Conservation (phyloP, 2,113 vertebrate genomes). For the Equus przewalskii region DNA sequence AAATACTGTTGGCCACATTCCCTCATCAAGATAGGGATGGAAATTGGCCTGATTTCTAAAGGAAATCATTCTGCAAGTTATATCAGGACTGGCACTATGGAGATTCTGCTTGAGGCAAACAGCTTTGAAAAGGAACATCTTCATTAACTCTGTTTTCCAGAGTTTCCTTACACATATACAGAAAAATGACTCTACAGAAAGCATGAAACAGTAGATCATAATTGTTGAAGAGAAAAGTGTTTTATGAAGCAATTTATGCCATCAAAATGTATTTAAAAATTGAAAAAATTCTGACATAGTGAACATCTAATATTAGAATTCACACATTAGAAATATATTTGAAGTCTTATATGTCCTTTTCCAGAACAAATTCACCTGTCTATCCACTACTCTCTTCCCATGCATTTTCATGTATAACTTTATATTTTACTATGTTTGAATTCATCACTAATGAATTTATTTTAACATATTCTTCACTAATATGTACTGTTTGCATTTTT, state of each 20-base stretch:
- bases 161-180: background rate
- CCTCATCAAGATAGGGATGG: background rate
- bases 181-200: background rate
- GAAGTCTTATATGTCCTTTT: background rate
- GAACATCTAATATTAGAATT: background rate
- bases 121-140: conserved; percentile 29
- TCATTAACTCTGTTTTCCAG: conserved; percentile 1
- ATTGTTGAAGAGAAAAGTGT: background rate
- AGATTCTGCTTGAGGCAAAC: conserved; percentile 56
- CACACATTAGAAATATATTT: background rate
- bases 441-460: background rate
- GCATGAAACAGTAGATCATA: background rate
- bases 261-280: background rate
- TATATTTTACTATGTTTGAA: background rate
- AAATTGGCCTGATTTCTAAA: conserved; percentile 46
- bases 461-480: background rate
- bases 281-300: background rate
- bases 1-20: background rate
- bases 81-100: conserved; percentile 9
- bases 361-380: background rate
- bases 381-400: background rate
- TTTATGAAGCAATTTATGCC: background rate
- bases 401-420: background rate
- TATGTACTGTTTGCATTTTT: background rate
- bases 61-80: conserved; percentile 3